phyloP scores from a whole-genome alignment of 2,797 vertebrate species.

The Potorous gilbertii region DNA sequence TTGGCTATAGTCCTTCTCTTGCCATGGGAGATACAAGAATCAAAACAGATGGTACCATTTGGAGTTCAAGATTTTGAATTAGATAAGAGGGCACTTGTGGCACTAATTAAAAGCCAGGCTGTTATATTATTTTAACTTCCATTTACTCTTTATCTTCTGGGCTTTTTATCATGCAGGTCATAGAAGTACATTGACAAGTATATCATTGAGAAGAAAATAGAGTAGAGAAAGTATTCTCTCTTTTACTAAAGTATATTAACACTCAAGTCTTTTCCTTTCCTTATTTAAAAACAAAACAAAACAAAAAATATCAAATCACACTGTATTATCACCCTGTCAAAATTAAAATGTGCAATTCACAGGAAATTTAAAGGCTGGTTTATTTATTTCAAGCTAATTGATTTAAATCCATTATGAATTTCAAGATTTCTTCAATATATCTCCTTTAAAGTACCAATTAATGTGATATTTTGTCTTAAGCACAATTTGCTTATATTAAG shows the following conservation, averaged over 20 bases:
- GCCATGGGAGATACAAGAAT: constrained; percentile 3
- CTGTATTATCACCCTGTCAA: constrained; percentile 46
- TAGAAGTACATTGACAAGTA: background rate
- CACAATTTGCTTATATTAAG: background rate
- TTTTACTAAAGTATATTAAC: constrained; percentile 46
- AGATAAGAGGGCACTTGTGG: background rate
- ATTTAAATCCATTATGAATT: constrained; percentile 67
- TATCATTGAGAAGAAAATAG: constrained; percentile 30
- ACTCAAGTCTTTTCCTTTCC: background rate
- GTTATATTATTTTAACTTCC: constrained; percentile 48
- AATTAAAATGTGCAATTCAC: constrained; percentile 71
- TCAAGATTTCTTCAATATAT: constrained; percentile 36
- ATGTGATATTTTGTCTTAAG: constrained; percentile 39
- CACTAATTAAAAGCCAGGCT: constrained; percentile 47
- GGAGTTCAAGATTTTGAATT: constrained; percentile 39
- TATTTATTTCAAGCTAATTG: constrained; percentile 55
- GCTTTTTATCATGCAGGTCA: constrained; percentile 33
- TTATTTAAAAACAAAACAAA: background rate
- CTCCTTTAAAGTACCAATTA: constrained; percentile 66
- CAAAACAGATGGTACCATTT: constrained; percentile 3
- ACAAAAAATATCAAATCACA: background rate
- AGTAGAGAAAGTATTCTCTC: background rate
- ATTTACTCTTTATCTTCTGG: constrained; percentile 45
- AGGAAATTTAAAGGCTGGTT: constrained; percentile 68
- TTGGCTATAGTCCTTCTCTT: background rate